Conservation (phyloP, 37 sponge, comb jelly and placozoan genomes). For the Agelas oroides region DNA sequence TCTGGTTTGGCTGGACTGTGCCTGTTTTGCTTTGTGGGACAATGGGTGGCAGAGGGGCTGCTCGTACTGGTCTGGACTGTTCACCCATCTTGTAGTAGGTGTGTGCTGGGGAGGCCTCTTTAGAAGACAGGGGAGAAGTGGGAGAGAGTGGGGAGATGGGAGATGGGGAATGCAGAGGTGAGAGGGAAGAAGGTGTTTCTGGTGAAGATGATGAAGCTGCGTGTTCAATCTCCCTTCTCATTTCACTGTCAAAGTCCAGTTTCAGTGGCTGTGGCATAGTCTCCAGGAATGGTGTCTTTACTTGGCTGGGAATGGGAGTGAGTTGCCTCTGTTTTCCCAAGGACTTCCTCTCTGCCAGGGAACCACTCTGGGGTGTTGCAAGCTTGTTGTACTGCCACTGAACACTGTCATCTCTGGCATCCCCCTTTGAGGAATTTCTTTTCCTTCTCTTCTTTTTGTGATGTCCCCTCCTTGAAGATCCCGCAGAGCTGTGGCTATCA, state of each 20-base stretch:
- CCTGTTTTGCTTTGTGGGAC: no score
- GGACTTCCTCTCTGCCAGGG: conserved; percentile 1
- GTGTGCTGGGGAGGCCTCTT: conserved; percentile 24
- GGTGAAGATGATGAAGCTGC: background rate
- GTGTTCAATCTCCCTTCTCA: background rate
- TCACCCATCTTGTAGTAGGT: background rate
- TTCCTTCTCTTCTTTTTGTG: conserved; percentile 17
- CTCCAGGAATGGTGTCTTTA: background rate
- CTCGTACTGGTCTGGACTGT: background rate
- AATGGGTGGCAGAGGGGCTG: background rate
- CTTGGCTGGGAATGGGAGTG: conserved; percentile 21
- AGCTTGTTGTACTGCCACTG: conserved; percentile 33
- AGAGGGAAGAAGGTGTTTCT: conserved; percentile 25
- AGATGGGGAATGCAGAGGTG: conserved; percentile 38
- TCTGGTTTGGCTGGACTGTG: no score
- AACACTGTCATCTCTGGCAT: background rate
- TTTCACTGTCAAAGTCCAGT: conserved; percentile 11
- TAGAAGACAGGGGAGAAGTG: conserved; percentile 6
- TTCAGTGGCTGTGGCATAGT: background rate
- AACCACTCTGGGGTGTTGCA: conserved; percentile 10
- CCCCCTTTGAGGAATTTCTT: background rate
- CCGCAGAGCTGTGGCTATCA: conserved; percentile 45
- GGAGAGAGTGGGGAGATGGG: conserved; percentile 20
- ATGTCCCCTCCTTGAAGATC: conserved; percentile 9
- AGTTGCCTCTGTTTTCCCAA: conserved; percentile 17